These are phyloP conservation scores for Seira musarum DNA, from an alignment of 2,888 invertebrate species.

Conservation along the genomic window DNA sequence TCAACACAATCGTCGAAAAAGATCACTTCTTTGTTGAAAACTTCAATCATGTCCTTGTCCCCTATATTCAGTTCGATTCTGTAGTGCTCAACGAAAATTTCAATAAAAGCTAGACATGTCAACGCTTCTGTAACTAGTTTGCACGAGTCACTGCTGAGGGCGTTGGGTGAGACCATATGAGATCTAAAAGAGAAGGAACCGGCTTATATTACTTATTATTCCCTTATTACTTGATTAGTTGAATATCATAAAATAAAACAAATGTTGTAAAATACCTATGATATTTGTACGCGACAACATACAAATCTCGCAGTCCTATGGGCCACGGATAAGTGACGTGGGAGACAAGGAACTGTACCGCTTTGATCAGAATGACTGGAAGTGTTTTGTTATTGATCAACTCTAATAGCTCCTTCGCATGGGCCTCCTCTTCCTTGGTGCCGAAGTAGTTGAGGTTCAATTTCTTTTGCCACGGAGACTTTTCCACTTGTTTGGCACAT, in stretches of 20 bases:
- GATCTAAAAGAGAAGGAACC: conserved; percentile 33
- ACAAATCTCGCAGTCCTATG: conserved; percentile 76
- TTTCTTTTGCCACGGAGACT: conserved; percentile 68
- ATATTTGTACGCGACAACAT: conserved; percentile 76
- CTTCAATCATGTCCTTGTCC: conserved; percentile 7
- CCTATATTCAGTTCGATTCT: conserved; percentile 19
- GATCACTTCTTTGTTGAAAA: conserved; percentile 40
- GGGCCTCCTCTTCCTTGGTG: conserved; percentile 78
- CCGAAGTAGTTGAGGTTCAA: conserved; percentile 77
- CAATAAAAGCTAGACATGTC: conserved; percentile 11
- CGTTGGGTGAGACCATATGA: conserved; percentile 27
- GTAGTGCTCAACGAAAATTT: conserved; percentile 40
- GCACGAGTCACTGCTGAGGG: not conserved
- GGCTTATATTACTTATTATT: not conserved
- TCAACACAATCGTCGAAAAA: conserved; percentile 35
- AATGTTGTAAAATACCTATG: conserved; percentile 59
- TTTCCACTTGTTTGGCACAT: conserved; percentile 30
- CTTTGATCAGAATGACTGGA: conserved; percentile 76
- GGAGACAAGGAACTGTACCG: conserved; percentile 76
- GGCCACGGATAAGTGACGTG: conserved; percentile 80
- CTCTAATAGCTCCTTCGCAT: conserved; percentile 79
- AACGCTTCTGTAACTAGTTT: conserved; percentile 20
- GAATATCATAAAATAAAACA: conserved; percentile 12
- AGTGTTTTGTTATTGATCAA: conserved; percentile 66
- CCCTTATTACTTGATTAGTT: not conserved